Base-by-base conservation (phyloP, 2,888 invertebrate genomes). In the Apodemia mormo region DNA sequence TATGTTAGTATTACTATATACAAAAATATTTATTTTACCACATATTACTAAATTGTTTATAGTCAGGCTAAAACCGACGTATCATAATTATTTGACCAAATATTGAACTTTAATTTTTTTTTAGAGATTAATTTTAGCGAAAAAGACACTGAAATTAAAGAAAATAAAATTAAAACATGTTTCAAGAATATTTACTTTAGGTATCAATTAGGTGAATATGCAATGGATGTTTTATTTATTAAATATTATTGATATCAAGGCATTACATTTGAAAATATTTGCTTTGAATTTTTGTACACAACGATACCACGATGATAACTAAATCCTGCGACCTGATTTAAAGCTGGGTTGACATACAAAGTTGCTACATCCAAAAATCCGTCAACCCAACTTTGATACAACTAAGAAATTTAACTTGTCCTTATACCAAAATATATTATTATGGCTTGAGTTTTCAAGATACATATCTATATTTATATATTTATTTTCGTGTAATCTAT, bases 351-450 rank as follows among this genome's bases (percentile, higher is more conserved):
- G 81, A 83, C 81, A 74, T 71, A 68, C 72, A 61, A 74, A 77
- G 76, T 76, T 75, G 77, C 74, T 73, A 70, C 71, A 72, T 75
- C 74, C 73, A 71, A 71, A 77, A 78, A 80, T 76, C 78, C 72
- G 80, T 81, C 83, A 78, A 86, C 84, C 86, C 85, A 85, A 86
- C 82, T 83, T 82, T 67, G 71, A 80, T 81, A 82, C 74, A 86
- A 86, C 85, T 85, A 88, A 83, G 77, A 85, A 85, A 83, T 86
- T 86, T 83, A 81, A 82, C 72, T 78, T 81, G 81, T 85, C 81
- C 90, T 92, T 92, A 92, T 93, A 91, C 92, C 92, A 93, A 93
- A 93, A 92, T 92, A 92, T 91, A 91, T 92, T 90, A 92, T 92
- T 93, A 93, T 93, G 92, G 92, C 92, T 90, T 86, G 86, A 86